Base-by-base conservation (phyloP, 2,888 invertebrate genomes). In the Spisula solida region DNA sequence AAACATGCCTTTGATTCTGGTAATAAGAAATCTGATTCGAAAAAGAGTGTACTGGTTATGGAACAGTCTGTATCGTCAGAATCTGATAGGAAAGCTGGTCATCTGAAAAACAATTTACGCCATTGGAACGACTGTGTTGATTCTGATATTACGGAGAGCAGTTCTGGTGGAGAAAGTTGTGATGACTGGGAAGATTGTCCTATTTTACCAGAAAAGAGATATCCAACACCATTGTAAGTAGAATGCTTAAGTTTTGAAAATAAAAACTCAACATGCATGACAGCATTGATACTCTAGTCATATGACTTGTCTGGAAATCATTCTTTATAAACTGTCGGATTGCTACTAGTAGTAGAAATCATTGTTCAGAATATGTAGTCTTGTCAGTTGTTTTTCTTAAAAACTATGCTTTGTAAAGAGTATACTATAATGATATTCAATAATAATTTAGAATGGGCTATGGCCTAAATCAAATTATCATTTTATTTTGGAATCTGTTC, bases 101-200 rank as follows among this genome's bases (percentile, higher is more conserved):
- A 98, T 29, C 96, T 99, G 91, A 97, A 97, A 82, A 97, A 98
- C 0, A 98, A 98, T 96, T 96, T 99, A 93, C 97, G 98, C 47
- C 97, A 98, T 92, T 97, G 98, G 87, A 98, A 98, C 96, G 97
- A 97, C 89, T 98, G 98, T 94, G 97, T 98, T 92, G 99, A 99
- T 97, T 98, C 99, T 0, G 99, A 99, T 97, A 99, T 98, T 56
- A 99, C 99, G 0, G 98, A 98, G 25, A 98, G 98, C 90, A 99
- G 99, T 95, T 99, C 99, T 25, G 99, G 99, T 85, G 99, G 98
- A 55, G 99, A 99, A 96, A 99, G 98, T 95, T 98, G 98, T 96
- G 99, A 99, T 97, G 99, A 99, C 96, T 98, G 98, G 86, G 96
- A 96, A 41, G 87, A 88, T 78, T 90, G 91, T 60, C 89, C 90